Percentiles rank a stretch among this genome's conserved stretches.
These are phyloP conservation scores for Choristoneura fumiferana DNA, from an alignment of 1,140 invertebrate genomes.

Conservation along the genomic window DNA sequence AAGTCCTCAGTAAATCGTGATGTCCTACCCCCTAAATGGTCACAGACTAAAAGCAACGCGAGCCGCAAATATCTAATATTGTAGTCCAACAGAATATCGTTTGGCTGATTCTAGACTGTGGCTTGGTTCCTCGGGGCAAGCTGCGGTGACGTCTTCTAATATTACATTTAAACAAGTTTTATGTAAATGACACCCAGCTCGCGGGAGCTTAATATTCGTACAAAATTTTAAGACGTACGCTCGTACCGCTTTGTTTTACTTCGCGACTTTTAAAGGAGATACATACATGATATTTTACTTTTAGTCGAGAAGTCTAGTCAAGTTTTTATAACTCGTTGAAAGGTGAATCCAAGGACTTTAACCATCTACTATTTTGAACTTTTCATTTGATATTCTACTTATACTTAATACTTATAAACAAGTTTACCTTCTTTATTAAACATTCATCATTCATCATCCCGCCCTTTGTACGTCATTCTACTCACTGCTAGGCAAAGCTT, in stretches of 20 bases:
- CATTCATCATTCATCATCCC: too few relatives aligned
- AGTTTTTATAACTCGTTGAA: too few relatives aligned
- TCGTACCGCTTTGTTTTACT: conserved; percentile 50
- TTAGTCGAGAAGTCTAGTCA: too few relatives aligned
- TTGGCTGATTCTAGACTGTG: conserved; percentile 27
- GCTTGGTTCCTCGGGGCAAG: conserved; percentile 42
- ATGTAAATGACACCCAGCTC: conserved; percentile 66
- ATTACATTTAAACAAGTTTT: conserved; percentile 79
- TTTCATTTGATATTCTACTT: too few relatives aligned
- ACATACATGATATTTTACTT: too few relatives aligned
- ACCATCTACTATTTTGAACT: too few relatives aligned
- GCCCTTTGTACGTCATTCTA: too few relatives aligned
- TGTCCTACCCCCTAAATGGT: conserved; percentile 23
- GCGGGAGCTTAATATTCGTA: conserved; percentile 67
- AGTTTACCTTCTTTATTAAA: too few relatives aligned
- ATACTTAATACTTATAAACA: too few relatives aligned
- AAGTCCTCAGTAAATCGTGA: conserved; percentile 39
- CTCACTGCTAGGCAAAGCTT: too few relatives aligned
- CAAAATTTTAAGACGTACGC: conserved; percentile 51
- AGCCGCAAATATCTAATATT: neutral
- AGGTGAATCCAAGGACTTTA: too few relatives aligned
- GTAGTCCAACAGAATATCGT: conserved; percentile 29
- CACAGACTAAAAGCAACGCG: conserved; percentile 35
- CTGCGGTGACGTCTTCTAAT: conserved; percentile 70
- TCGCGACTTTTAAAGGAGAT: conserved; percentile 45